Evolutionary conservation across 2,888 invertebrate genomes (phyloP).

Genomic region (Coronaproctus castanopsis): DNA sequence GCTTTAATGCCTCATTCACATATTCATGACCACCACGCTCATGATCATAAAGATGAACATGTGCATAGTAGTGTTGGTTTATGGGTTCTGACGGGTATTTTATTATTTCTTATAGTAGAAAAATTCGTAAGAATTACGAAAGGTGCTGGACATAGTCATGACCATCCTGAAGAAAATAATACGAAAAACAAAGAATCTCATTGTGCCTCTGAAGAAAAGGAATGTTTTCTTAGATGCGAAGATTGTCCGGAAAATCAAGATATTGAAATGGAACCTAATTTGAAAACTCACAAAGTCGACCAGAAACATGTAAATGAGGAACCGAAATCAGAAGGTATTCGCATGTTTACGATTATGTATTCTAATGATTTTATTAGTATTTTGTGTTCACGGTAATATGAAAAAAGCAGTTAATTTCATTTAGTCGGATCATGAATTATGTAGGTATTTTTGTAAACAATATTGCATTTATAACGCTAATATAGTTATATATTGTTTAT

Average conservation of each 20-base stretch:
- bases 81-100: slow-evolving; percentile 83
- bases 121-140: slow-evolving; percentile 75
- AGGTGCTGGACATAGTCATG: slow-evolving; percentile 56
- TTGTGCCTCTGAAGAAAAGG: slow-evolving; percentile 18
- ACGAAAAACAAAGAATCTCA: slow-evolving; percentile 25
- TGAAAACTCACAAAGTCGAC: slow-evolving; percentile 24
- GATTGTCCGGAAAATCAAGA: background rate
- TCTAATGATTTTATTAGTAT: slow-evolving; percentile 10
- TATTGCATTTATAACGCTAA: too few species aligned
- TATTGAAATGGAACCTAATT: background rate
- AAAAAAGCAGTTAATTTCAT: too few species aligned
- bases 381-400: too few species aligned
- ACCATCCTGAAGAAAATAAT: slow-evolving; percentile 13
- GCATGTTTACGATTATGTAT: background rate
- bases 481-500: too few species aligned
- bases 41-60: slow-evolving; percentile 26
- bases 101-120: slow-evolving; percentile 80
- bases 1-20: slow-evolving; percentile 44
- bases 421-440: too few species aligned
- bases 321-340: slow-evolving; percentile 4
- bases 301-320: slow-evolving; percentile 21
- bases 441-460: too few species aligned
- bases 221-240: slow-evolving; percentile 17
- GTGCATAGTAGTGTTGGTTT: slow-evolving; percentile 67
- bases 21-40: slow-evolving; percentile 24